These are phyloP conservation scores for Xiphophorus birchmanni DNA, from an alignment of 2,797 vertebrate genomes.

Conservation along the genomic window DNA sequence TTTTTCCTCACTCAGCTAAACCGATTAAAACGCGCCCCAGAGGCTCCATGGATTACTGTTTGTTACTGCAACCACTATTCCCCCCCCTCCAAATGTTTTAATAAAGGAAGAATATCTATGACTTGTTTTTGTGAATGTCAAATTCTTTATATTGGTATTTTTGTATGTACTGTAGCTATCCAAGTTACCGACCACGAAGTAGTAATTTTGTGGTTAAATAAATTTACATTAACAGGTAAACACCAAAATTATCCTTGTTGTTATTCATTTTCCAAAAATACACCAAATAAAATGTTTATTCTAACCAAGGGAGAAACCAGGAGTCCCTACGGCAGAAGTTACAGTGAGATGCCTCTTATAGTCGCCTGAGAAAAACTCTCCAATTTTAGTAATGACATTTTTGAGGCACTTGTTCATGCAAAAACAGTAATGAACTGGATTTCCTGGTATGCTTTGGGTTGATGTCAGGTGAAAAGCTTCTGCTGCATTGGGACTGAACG, in stretches of 20 bases:
- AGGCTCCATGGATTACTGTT: not conserved
- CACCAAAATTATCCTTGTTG: not conserved
- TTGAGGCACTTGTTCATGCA: not conserved
- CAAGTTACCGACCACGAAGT: not conserved
- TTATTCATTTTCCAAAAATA: not conserved
- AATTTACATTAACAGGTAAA: not conserved
- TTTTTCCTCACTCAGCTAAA: not conserved
- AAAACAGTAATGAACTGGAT: not conserved
- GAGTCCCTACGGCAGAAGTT: not conserved
- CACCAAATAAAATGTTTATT: not conserved
- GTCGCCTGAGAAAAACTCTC: not conserved
- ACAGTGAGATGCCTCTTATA: not conserved
- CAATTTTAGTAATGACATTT: not conserved
- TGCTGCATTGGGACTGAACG: not conserved
- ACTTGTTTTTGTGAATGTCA: not conserved
- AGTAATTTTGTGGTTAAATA: not conserved
- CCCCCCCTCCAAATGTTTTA: not conserved
- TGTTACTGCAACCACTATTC: not conserved
- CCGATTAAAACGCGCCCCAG: not conserved
- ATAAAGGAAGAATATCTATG: not conserved
- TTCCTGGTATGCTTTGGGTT: not conserved
- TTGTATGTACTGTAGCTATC: not conserved
- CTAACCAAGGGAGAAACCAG: not conserved
- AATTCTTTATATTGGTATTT: not conserved
- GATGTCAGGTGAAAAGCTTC: not conserved